Evolutionary conservation across 2,113 vertebrate species (phyloP), one percentile per base, ranked within the genome.

Genomic region (Tonatia bakeri): DNA sequence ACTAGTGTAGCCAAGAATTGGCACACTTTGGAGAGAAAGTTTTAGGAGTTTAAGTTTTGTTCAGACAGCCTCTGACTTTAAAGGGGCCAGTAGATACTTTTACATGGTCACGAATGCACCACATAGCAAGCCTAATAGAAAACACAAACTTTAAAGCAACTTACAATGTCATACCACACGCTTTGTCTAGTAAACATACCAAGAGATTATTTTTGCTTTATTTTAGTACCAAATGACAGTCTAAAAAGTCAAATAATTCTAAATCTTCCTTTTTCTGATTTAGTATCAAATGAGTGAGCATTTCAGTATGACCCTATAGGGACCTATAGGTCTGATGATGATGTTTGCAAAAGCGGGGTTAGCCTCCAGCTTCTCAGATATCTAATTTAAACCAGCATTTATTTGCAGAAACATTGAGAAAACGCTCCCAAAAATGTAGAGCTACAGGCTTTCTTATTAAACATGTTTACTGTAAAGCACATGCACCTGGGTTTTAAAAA

Each of bases 231-330:
- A 61, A 95, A 95, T 72, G 13, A 96, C 87, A 97, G 98, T 97
- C 98, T 98, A 98, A 98, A 98, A 98, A 99, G 98, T 99, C 98
- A 99, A 99, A 99, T 99, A 99, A 99, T 99, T 99, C 99, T 99
- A 99, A 99, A 99, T 99, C 99, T 98, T 99, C 99, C 99, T 97
- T 99, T 99, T 99, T 98, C 98, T 99, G 99, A 99, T 99, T 99
- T 98, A 99, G 98, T 99, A 99, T 99, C 98, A 98, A 99, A 99
- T 99, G 99, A 99, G 98, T 98, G 97, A 98, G 98, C 98, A 98
- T 99, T 98, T 99, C 98, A 98, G 98, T 98, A 99, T 99, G 99
- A 99, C 99, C 99, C 99, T 98, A 98, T 99, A 99, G 98, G 98
- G 99, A 99, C 99, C 99, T 99, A 43, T 43, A 43, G 43, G 98